Base-by-base conservation (phyloP, 1,140 invertebrate genomes). In the Diploscapter pachys region DNA sequence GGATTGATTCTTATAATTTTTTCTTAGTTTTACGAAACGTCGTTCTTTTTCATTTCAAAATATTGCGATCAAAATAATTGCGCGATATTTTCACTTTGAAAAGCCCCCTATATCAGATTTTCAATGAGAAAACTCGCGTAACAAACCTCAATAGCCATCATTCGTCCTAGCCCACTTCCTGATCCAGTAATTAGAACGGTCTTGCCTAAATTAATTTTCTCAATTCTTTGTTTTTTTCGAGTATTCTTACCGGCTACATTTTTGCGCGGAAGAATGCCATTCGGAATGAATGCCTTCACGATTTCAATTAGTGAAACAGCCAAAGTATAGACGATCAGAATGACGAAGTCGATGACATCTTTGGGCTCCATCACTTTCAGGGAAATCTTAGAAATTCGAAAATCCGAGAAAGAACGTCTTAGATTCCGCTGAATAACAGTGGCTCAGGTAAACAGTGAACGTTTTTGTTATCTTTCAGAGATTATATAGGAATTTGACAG, bases 151-250 rank as follows among this genome's bases (percentile, higher is more conserved):
- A 92, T 85, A 0, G 93, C 91, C 73, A 96, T 86, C 65, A 92
- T 89, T 70, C 92, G 89, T n/a, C 94, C 94, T 51, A 97, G 90
- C 8, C 94, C 94, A 63, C 92, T 92, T 51, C 91, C 93, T n/a
- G 92, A 92, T 5, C 93, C 93, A 0, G 93, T 95, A 0, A 96
- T 90, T 5, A 96, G 87, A 3, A 92, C 91, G 52, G 67, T 71
- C 66, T 75, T 61, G 9, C 74, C 74, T 75, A 31, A 75, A 75
- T 52, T 63, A 59, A 2, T 31, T 59, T 59, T 1, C 57, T 11
- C 57, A 31, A 59, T 59, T 59, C 31, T 59, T 59, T 11, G 1
- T 31, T 59, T 59, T 59, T 59, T 59, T 59, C 57, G 57, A 31
- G 3, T 53, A 8, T 11, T 3, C 48, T 76, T 63, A 66, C 75